phyloP scores from a whole-genome alignment of 2,113 vertebrate genomes.

The Lichenostomus cassidix region DNA sequence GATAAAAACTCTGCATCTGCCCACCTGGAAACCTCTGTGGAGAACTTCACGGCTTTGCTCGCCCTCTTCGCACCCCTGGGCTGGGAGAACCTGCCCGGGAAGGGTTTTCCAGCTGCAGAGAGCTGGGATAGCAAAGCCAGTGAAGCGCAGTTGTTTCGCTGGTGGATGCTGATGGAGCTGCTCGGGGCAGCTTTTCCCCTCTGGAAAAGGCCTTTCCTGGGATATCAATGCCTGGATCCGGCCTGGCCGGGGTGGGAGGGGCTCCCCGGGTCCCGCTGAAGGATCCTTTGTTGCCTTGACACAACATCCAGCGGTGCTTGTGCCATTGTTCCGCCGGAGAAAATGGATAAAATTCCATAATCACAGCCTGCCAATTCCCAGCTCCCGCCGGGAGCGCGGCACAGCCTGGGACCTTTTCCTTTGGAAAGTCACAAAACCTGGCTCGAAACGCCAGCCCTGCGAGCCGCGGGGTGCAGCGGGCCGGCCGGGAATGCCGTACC shows the following conservation, averaged over 20 bases:
- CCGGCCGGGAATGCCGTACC: not conserved
- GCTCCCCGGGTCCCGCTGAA: not conserved
- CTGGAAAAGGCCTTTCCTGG: not conserved
- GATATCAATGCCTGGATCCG: not conserved
- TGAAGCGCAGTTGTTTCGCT: not conserved
- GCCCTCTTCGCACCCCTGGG: not conserved
- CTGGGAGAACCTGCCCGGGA: not conserved
- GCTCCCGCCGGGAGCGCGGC: not conserved
- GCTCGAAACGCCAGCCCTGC: slow-evolving; percentile 5
- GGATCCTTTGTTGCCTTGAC: not conserved
- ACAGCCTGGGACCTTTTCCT: not conserved
- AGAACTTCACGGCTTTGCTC: no score
- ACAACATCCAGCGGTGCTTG: not conserved
- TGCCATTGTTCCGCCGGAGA: not conserved
- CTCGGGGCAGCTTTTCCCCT: not conserved
- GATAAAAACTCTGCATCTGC: not conserved
- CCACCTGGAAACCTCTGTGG: not conserved
- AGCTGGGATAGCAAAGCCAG: not conserved
- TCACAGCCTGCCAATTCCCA: not conserved
- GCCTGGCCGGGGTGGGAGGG: not conserved
- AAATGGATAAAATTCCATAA: not conserved
- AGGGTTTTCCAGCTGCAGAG: not conserved
- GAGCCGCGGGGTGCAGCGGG: not conserved
- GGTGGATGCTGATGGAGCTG: not conserved
- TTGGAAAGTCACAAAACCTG: not conserved